Conservation (phyloP, 2,113 vertebrate species). For the Limnothrissa miodon region DNA sequence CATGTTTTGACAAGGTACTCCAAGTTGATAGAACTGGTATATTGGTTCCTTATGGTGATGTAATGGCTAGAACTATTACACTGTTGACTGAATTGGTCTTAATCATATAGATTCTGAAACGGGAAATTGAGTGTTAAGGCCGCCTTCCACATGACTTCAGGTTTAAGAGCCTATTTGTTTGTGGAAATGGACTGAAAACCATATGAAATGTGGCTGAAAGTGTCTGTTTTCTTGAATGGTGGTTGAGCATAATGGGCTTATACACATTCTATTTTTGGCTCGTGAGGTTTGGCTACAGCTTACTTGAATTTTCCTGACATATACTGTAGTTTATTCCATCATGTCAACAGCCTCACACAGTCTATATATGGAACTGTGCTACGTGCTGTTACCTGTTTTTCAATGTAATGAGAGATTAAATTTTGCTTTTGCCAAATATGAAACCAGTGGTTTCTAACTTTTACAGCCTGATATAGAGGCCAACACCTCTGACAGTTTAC, state of each 20-base stretch:
- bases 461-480: neutral
- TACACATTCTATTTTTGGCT: neutral
- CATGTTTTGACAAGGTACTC: conserved; percentile 15
- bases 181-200: neutral
- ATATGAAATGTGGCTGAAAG: neutral
- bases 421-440: neutral
- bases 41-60: conserved; percentile 16
- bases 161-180: conserved; percentile 18
- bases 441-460: neutral
- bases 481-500: neutral
- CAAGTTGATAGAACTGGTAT: conserved; percentile 12
- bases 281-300: neutral
- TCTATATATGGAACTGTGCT: neutral
- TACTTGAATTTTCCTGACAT: neutral
- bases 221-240: neutral
- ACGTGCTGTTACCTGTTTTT: neutral
- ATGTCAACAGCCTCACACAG: neutral
- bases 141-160: conserved; percentile 24
- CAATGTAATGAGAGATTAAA: neutral
- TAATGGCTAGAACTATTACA: conserved; percentile 17
- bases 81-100: conserved; percentile 15
- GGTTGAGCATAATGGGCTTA: neutral
- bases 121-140: neutral
- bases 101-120: neutral
- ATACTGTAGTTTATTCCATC: neutral